Conservation (phyloP, 2,113 vertebrate species). For the Fulmarus glacialis region DNA sequence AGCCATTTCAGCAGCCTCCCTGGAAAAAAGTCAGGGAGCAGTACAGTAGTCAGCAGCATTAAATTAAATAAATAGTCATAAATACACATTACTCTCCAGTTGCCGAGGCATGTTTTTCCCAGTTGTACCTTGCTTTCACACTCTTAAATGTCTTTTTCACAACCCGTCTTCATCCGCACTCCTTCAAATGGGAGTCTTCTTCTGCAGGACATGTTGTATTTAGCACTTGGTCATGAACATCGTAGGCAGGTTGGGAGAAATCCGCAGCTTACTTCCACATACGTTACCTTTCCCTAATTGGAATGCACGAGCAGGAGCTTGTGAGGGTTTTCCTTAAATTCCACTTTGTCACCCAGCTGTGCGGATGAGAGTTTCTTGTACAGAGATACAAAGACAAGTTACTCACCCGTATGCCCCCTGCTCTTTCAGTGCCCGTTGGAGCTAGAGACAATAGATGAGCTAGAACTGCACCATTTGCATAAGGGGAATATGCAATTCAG, state of each 20-base stretch:
- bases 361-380: not conserved
- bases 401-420: not conserved
- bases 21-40: not conserved
- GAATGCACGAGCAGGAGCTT: rapidly evolving
- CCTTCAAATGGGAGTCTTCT: rapidly evolving
- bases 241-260: not conserved
- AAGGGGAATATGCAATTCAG: not conserved
- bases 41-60: constrained; percentile 58
- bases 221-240: not conserved
- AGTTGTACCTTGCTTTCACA: not conserved
- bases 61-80: constrained; percentile 51
- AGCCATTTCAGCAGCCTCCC: constrained; percentile 36
- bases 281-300: rapidly evolving
- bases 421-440: not conserved
- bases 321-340: not conserved
- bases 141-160: not conserved
- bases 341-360: not conserved
- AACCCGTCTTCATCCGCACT: not conserved
- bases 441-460: not conserved
- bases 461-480: not conserved
- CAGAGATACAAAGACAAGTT: not conserved
- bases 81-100: not conserved
- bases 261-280: not conserved
- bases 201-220: rapidly evolving
- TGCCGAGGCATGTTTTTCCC: not conserved